A percentile compares a stretch with the other conserved stretches of the same genome.
Conservation (phyloP, 2,113 vertebrate genomes). For the Gnathonemus echidnorhynchus region DNA sequence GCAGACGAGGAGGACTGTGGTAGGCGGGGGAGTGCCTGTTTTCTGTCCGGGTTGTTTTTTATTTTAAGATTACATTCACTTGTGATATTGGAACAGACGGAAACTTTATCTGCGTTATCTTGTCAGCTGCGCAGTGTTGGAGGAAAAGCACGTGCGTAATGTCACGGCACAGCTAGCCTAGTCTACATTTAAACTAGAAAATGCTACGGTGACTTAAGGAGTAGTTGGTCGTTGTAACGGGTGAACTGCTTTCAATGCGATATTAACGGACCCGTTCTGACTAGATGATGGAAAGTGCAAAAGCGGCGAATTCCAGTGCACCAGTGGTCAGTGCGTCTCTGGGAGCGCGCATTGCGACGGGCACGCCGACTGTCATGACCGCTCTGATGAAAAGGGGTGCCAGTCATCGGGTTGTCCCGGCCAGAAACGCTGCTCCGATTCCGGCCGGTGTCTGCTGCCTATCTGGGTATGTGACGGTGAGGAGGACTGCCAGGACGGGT, state of each 20-base stretch:
- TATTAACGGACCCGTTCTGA: neutral
- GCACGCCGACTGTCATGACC: slow-evolving; percentile 71
- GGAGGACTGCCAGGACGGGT: slow-evolving; percentile 72
- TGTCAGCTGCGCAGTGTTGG: neutral
- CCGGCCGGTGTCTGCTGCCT: slow-evolving; percentile 67
- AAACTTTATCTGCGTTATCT: neutral
- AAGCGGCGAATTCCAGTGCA: slow-evolving; percentile 60
- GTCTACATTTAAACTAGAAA: neutral
- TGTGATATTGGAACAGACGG: neutral
- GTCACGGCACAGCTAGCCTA: neutral
- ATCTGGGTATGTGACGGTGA: slow-evolving; percentile 78
- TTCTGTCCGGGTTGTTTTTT: neutral
- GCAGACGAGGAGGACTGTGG: slow-evolving; percentile 70
- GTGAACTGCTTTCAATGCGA: neutral
- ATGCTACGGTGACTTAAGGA: neutral
- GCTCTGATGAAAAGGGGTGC: slow-evolving; percentile 74
- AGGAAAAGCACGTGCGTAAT: neutral
- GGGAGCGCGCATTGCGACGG: slow-evolving; percentile 68
- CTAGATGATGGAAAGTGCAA: slow-evolving; percentile 57
- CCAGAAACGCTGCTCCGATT: slow-evolving; percentile 59
- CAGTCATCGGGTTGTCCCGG: slow-evolving; percentile 50
- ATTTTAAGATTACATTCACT: neutral
- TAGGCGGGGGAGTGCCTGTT: slow-evolving; percentile 33
- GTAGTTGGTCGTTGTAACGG: neutral
- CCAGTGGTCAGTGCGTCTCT: slow-evolving; percentile 70